phyloP scores from a whole-genome alignment of 2,797 vertebrate genomes.

The Phaenicophaeus curvirostris region DNA sequence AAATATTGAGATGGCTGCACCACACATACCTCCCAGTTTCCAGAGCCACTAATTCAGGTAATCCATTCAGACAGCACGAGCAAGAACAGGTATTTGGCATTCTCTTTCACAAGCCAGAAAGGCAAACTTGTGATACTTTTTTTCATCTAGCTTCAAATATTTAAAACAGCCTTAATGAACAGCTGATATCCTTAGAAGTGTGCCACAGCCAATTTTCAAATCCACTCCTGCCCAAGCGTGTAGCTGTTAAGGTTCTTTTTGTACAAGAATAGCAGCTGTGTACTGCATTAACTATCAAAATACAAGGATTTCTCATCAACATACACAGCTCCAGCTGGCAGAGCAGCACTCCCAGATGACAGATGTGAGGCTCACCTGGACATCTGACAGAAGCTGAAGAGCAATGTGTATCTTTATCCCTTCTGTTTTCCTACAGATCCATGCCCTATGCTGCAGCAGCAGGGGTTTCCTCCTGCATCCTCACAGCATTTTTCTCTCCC shows the following conservation, averaged over 20 bases:
- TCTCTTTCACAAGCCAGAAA: neutral
- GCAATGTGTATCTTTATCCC: neutral
- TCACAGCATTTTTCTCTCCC: rapidly evolving
- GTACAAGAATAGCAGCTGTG: neutral
- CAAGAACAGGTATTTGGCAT: neutral
- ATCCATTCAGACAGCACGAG: rapidly evolving
- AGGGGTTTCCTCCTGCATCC: neutral
- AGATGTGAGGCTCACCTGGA: neutral
- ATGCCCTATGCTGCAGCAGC: neutral
- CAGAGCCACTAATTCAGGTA: neutral
- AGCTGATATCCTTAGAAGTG: neutral
- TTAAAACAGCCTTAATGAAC: neutral
- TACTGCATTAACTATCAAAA: neutral
- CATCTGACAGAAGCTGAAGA: neutral
- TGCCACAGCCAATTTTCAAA: neutral
- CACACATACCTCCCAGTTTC: neutral
- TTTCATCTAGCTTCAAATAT: too few relatives aligned
- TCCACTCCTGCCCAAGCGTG: neutral
- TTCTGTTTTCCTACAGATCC: neutral
- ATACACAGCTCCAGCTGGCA: neutral
- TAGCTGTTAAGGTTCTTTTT: neutral
- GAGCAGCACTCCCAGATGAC: neutral
- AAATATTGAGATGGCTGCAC: neutral
- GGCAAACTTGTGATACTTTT: neutral
- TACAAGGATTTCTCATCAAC: neutral